Percentiles rank a stretch among this genome's conserved stretches.
Conservation (phyloP, 2,888 invertebrate species). For the Machimus atricapillus region DNA sequence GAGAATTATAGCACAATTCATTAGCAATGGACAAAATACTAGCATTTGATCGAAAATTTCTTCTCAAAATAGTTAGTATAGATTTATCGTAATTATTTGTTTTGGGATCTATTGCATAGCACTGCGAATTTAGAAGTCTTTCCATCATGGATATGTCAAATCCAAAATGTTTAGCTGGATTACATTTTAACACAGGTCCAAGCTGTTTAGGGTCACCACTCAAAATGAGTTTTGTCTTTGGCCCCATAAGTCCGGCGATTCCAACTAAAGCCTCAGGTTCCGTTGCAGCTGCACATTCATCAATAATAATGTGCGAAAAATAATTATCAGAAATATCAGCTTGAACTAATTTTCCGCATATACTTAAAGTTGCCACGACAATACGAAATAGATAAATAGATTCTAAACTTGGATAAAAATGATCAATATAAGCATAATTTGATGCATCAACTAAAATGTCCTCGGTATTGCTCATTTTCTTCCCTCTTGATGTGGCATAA, state of each 20-base stretch:
- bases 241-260: constrained; percentile 59
- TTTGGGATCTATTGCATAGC: constrained; percentile 54
- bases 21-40: constrained; percentile 73
- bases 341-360: constrained; percentile 62
- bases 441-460: constrained; percentile 61
- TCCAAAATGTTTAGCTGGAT: constrained; percentile 53
- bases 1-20: constrained; percentile 73
- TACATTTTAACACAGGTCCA: constrained; percentile 68
- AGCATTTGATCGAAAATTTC: constrained; percentile 78
- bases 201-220: constrained; percentile 79
- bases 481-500: constrained; percentile 60
- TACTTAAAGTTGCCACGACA: constrained; percentile 70
- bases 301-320: constrained; percentile 76
- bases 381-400: constrained; percentile 66
- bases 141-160: constrained; percentile 70
- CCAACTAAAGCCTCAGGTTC: constrained; percentile 75
- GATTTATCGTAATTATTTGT: constrained; percentile 63
- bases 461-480: constrained; percentile 57
- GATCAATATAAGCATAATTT: constrained; percentile 56
- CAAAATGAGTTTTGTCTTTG: constrained; percentile 67
- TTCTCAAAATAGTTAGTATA: constrained; percentile 75
- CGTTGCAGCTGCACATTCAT: constrained; percentile 78
- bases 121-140: constrained; percentile 67
- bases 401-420: constrained; percentile 62
- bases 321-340: constrained; percentile 42